Evolutionary conservation across 1,140 invertebrate species (phyloP).

Genomic region (Pentalonia nigronervosa): DNA sequence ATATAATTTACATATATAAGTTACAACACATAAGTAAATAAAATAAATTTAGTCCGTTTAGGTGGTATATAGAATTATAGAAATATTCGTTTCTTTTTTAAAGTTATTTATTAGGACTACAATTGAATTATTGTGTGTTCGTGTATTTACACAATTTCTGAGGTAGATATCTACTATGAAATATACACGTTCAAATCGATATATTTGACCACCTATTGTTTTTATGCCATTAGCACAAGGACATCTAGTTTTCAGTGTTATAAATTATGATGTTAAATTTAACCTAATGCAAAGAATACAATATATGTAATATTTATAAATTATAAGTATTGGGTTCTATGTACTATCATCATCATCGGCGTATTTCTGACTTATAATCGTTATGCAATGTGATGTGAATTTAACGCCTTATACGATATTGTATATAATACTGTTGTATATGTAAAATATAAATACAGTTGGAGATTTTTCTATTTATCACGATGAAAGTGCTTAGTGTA

Average conservation of each 20-base stretch:
- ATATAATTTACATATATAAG: not conserved
- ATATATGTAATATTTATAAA: not conserved
- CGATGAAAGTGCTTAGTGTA: not conserved
- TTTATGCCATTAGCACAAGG: constrained; percentile 8
- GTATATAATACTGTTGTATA: not conserved
- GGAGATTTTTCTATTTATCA: not conserved
- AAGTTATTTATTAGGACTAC: not conserved
- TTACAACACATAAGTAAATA: not conserved
- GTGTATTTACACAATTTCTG: constrained; percentile 8
- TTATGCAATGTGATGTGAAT: not conserved
- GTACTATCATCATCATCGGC: not conserved
- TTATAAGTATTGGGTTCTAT: not conserved
- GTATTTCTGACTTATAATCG: not conserved
- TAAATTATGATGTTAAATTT: not conserved
- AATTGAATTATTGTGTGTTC: not conserved
- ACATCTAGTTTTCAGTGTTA: not conserved
- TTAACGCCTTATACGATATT: not conserved
- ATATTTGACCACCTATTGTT: constrained; percentile 7
- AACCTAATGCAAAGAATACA: not conserved
- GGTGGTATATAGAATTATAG: not conserved
- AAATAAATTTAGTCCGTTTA: not conserved
- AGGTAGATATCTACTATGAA: not conserved
- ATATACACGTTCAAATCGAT: constrained; percentile 12
- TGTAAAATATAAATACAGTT: not conserved
- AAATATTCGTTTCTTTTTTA: not conserved